Evolutionary conservation across 2,888 invertebrate genomes (phyloP), one percentile per base, ranked within the genome.

Genomic region (Eupithecia inturbata): DNA sequence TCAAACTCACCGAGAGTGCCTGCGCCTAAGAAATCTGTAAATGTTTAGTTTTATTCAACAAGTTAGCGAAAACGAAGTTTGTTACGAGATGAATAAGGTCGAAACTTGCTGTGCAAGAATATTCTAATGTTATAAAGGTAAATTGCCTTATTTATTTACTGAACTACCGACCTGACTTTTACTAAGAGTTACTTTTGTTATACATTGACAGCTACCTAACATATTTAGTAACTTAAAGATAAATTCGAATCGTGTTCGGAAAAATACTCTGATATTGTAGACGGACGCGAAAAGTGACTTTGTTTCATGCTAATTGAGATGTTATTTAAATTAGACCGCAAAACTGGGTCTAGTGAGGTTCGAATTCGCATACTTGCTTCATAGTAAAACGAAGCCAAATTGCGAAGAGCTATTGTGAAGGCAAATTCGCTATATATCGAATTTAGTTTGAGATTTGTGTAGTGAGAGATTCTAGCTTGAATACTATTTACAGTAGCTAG

Each of bases 1-100:
- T 96, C 96, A 0, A 95, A 95, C 82, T 96, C 96, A 22, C 95
- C 95, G 28, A 83, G 94, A 72, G 93, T 93, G 73, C 87, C 89
- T 66, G 81, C 81, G 5, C 74, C 86, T 4, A 93, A 92, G 85
- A 93, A 92, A 85, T 82, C 87, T 70, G 88, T 87, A 33, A 92
- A 92, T 79, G 79, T 91, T 75, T 90, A 78, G 77, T 71, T 68
- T 63, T 10, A 36, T 60, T 28, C 0, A 1, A 62, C 62, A 62
- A 31, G 57, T 49, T 49, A 49, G 9, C 53, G 22, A 53, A 3
- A 26, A 14, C 19, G 62, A 62, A 31, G 7, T 31, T 31, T 62
- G 12, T 57, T 53, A 26, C 14, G 57, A 57, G 57, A 57, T 22
- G 12, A 57, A 26, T 62, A 62, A 62, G 31, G 62, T 62, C 31